These are phyloP conservation scores for Irena cyanogastra DNA, from an alignment of 2,113 vertebrate species.

Conservation along the genomic window DNA sequence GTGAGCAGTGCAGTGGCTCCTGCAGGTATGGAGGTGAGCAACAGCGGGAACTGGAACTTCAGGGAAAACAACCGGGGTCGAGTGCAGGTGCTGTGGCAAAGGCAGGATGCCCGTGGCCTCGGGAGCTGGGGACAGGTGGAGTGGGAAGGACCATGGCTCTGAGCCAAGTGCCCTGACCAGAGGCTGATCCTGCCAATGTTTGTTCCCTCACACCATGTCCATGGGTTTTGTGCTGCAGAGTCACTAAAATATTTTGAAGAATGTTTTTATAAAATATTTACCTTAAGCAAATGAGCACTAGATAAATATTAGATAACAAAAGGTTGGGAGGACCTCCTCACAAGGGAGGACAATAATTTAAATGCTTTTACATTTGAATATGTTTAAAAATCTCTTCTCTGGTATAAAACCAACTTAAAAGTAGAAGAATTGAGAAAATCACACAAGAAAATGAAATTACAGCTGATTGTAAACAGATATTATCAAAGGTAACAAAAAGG, in stretches of 20 bases:
- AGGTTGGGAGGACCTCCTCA: too few relatives aligned
- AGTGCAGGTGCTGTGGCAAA: background rate
- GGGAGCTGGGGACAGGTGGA: background rate
- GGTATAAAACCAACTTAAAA: background rate
- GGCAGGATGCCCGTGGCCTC: fast-evolving
- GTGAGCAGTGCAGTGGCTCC: fast-evolving
- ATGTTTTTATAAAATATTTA: background rate
- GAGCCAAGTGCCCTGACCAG: background rate
- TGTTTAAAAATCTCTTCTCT: background rate
- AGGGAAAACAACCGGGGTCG: fast-evolving
- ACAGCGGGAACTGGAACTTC: background rate
- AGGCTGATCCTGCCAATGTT: background rate
- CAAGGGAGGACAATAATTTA: background rate
- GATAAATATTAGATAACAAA: background rate
- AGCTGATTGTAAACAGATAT: background rate
- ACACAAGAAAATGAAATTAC: background rate
- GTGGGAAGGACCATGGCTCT: background rate
- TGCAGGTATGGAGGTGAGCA: background rate
- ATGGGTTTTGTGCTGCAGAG: background rate
- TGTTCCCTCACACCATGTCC: fast-evolving
- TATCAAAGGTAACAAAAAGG: background rate
- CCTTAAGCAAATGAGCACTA: background rate
- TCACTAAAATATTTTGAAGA: background rate
- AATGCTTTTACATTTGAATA: background rate
- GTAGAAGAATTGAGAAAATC: background rate